A percentile compares a stretch with the other conserved stretches of the same genome.
These are phyloP conservation scores for Pandemis cinnamomeana DNA, from an alignment of 2,888 invertebrate species.

Conservation along the genomic window DNA sequence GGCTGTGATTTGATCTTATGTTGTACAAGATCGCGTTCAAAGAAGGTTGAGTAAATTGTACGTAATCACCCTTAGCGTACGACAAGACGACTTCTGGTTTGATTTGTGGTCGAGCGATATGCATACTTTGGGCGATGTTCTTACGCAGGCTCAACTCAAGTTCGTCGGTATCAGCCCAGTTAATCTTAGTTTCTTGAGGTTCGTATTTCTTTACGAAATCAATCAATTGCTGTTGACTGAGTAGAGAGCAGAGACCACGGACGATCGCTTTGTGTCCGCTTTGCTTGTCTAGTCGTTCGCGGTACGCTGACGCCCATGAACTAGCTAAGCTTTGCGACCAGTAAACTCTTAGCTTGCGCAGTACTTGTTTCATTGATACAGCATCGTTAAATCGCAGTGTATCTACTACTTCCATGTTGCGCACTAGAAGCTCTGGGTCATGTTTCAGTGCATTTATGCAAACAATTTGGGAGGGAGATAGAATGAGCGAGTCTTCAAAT, in stretches of 20 bases:
- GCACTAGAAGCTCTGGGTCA: constrained; percentile 57
- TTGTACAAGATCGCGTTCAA: constrained; percentile 66
- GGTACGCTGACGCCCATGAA: constrained; percentile 56
- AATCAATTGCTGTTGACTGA: constrained; percentile 53
- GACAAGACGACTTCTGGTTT: constrained; percentile 58
- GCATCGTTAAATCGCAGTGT: constrained; percentile 52
- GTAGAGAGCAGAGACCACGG: constrained; percentile 60
- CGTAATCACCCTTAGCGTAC: constrained; percentile 70
- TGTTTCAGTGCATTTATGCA: constrained; percentile 72
- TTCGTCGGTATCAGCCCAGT: constrained; percentile 62
- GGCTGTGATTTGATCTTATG: constrained; percentile 52
- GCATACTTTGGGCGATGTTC: constrained; percentile 69
- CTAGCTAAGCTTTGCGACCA: constrained; percentile 60
- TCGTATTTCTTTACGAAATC: constrained; percentile 60
- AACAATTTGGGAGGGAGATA: constrained; percentile 58
- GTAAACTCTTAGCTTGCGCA: constrained; percentile 64
- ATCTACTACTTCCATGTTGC: constrained; percentile 53
- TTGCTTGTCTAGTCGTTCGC: constrained; percentile 50
- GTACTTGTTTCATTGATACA: constrained; percentile 52
- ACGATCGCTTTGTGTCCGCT: constrained; percentile 57
- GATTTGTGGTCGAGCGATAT: constrained; percentile 66
- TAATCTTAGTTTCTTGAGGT: constrained; percentile 61
- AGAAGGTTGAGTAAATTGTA: constrained; percentile 68
- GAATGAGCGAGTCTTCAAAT: constrained; percentile 65
- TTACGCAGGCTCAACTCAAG: constrained; percentile 60